phyloP scores from a whole-genome alignment of 1,140 invertebrate genomes.

The Aphidius ervi region DNA sequence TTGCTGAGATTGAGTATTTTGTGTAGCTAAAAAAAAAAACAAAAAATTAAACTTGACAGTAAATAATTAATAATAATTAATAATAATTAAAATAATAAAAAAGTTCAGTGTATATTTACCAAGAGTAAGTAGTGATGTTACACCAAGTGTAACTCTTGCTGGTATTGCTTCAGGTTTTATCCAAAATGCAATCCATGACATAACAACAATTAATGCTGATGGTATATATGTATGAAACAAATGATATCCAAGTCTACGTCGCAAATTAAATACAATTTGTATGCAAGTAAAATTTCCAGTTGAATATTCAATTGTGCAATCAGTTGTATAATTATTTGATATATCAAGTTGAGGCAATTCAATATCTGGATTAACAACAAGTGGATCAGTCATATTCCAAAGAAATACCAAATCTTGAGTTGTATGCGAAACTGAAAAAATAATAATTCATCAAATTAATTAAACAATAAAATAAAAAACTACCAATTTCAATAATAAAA shows the following conservation, averaged over 20 bases:
- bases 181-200: conserved; percentile 93
- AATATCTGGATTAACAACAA: conserved; percentile 82
- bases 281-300: conserved; percentile 87
- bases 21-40: conserved; percentile 64
- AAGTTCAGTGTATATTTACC: conserved; percentile 52
- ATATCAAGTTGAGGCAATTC: conserved; percentile 84
- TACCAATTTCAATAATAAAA: conserved; percentile 7
- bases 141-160: conserved; percentile 73
- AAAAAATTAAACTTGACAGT: background rate
- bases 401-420: conserved; percentile 80
- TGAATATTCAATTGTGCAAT: conserved; percentile 84
- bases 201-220: conserved; percentile 83
- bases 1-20: conserved; percentile 86
- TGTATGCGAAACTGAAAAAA: conserved; percentile 72
- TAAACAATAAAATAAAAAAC: conserved; percentile 8
- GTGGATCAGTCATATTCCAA: conserved; percentile 82
- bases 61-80: conserved; percentile 7
- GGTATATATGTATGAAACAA: conserved; percentile 89
- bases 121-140: conserved; percentile 77
- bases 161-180: conserved; percentile 88
- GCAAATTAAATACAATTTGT: conserved; percentile 78
- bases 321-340: conserved; percentile 80
- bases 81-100: background rate
- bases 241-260: conserved; percentile 80
- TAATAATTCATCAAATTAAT: background rate